Evolutionary conservation across 2,797 vertebrate genomes (phyloP).

Genomic region (Malacoctenus gilli): DNA sequence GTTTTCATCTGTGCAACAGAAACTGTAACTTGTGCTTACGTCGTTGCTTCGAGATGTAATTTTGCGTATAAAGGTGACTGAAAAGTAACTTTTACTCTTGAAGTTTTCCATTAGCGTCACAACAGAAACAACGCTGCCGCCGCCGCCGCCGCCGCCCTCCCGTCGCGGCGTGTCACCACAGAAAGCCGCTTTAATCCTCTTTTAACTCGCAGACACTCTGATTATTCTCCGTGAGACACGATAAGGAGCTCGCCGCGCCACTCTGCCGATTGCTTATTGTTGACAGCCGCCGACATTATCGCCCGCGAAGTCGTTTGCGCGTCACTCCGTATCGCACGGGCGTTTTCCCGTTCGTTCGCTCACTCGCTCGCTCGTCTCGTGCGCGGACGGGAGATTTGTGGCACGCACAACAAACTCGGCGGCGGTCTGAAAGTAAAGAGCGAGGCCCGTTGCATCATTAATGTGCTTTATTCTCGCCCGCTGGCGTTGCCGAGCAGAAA

Average conservation of each 20-base stretch:
- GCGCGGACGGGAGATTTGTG: not conserved
- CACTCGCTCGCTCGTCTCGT: conserved; percentile 18
- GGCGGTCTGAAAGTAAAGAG: too few relatives aligned
- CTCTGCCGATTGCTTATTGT: conserved; percentile 14
- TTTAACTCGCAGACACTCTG: conserved; percentile 19
- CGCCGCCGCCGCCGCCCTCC: too few relatives aligned
- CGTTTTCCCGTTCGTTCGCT: too few relatives aligned
- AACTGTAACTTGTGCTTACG: too few relatives aligned
- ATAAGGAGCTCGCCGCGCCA: conserved; percentile 7
- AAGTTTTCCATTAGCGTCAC: conserved; percentile 2
- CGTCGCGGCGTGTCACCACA: not conserved
- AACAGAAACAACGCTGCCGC: not conserved
- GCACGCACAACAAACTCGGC: not conserved
- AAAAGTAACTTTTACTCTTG: conserved; percentile 7
- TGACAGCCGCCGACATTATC: conserved; percentile 12
- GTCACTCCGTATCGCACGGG: not conserved
- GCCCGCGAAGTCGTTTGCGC: not conserved
- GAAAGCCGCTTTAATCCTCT: conserved; percentile 8
- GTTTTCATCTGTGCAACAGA: too few relatives aligned
- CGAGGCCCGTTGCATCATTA: conserved; percentile 1
- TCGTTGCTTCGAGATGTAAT: conserved; percentile 11
- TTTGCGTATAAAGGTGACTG: conserved; percentile 8
- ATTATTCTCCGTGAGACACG: conserved; percentile 11
- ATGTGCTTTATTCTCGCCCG: not conserved
- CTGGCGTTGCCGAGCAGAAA: not conserved